phyloP scores from a whole-genome alignment of 2,888 invertebrate species.

The Stegana nigrithorax region DNA sequence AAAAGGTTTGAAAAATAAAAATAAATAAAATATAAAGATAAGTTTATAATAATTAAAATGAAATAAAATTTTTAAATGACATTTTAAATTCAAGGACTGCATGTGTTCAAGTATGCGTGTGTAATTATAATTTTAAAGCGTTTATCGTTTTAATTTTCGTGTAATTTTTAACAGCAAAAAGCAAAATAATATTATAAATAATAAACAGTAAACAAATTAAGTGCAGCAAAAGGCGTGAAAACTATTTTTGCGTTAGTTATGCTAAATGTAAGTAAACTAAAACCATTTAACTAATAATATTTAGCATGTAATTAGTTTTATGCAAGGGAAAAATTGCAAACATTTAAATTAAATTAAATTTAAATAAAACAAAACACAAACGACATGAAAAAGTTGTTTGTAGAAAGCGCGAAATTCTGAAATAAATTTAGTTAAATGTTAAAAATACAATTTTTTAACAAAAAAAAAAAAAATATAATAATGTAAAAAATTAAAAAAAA shows the following conservation, averaged over 20 bases:
- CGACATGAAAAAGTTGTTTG: too few relatives aligned
- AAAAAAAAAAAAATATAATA: constrained; percentile 33
- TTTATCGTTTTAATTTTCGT: constrained; percentile 38
- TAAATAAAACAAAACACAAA: neutral
- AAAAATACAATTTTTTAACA: constrained; percentile 26
- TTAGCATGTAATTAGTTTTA: constrained; percentile 2
- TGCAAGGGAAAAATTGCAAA: too few relatives aligned
- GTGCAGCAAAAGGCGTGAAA: constrained; percentile 6
- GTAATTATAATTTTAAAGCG: constrained; percentile 46
- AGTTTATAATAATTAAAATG: neutral
- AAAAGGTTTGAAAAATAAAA: too few relatives aligned
- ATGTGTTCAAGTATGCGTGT: constrained; percentile 51
- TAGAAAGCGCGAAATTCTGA: constrained; percentile 61
- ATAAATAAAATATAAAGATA: constrained; percentile 33
- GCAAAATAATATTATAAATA: constrained; percentile 16
- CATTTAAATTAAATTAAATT: neutral
- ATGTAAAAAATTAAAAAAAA: constrained; percentile 34
- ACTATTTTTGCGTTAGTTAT: constrained; percentile 49
- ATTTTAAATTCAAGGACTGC: constrained; percentile 58
- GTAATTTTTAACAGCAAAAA: constrained; percentile 40
- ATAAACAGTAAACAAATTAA: neutral
- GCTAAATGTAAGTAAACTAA: constrained; percentile 16
- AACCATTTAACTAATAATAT: neutral
- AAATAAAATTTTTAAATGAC: constrained; percentile 46
- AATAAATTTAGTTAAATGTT: constrained; percentile 59